phyloP scores from a whole-genome alignment of 2,797 vertebrate genomes.

The Fistularia tabacaria region DNA sequence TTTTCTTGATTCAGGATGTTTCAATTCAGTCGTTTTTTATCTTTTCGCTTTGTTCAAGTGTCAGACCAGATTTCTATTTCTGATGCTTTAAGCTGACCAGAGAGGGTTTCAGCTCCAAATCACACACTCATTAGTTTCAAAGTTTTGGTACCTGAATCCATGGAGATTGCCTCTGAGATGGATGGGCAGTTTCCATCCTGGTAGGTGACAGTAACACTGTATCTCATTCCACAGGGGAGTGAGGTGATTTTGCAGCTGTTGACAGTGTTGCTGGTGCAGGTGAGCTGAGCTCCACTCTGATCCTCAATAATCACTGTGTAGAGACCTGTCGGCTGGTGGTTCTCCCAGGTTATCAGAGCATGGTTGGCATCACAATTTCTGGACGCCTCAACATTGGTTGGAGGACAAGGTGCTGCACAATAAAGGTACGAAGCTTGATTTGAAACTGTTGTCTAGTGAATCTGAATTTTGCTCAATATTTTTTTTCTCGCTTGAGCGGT shows the following conservation, averaged over 20 bases:
- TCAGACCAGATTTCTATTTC: neutral
- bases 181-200: conserved; percentile 54
- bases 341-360: conserved; percentile 64
- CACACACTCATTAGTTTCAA: too few species aligned
- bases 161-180: conserved; percentile 49
- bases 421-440: neutral
- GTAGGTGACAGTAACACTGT: conserved; percentile 59
- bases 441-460: neutral
- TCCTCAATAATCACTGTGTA: conserved; percentile 62
- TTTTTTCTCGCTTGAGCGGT: too few species aligned
- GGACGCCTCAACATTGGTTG: conserved; percentile 45
- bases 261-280: conserved; percentile 55
- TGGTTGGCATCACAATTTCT: conserved; percentile 61
- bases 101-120: too few species aligned
- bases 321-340: conserved; percentile 31
- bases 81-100: neutral
- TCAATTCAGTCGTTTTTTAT: too few species aligned
- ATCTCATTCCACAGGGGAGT: conserved; percentile 65
- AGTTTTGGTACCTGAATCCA: conserved; percentile 70
- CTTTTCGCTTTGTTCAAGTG: neutral
- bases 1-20: too few species aligned
- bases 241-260: conserved; percentile 57
- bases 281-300: conserved; percentile 37
- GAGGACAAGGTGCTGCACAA: conserved; percentile 59
- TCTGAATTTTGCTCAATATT: neutral